phyloP scores from a whole-genome alignment of 2,113 vertebrate species.

The Toxotes chatareus region DNA sequence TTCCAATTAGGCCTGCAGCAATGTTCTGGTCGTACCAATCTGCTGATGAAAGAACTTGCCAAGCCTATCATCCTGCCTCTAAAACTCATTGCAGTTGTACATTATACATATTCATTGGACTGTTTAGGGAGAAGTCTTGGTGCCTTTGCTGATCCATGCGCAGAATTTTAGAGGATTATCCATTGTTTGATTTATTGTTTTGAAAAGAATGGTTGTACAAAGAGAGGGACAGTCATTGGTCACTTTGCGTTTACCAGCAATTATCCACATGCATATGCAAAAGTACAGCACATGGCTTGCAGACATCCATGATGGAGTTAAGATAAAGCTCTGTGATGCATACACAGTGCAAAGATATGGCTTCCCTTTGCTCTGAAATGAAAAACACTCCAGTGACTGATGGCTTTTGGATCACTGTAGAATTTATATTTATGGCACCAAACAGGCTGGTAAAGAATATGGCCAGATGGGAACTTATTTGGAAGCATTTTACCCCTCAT shows the following conservation, averaged over 20 bases:
- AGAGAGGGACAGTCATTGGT: neutral
- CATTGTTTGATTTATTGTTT: neutral
- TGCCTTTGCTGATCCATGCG: constrained; percentile 12
- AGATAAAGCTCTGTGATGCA: constrained; percentile 24
- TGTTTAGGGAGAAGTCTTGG: constrained; percentile 24
- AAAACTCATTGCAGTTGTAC: constrained; percentile 32
- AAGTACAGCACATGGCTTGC: neutral
- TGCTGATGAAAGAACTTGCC: constrained; percentile 75
- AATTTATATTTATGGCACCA: constrained; percentile 39
- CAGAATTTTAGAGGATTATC: neutral
- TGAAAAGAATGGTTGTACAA: neutral
- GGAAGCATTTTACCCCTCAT: constrained; percentile 66
- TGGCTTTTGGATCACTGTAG: constrained; percentile 1
- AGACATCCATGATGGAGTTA: neutral
- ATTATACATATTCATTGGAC: constrained; percentile 57
- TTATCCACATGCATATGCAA: constrained; percentile 7
- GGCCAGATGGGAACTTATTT: constrained; percentile 50
- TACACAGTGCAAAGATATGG: neutral
- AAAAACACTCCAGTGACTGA: constrained; percentile 21
- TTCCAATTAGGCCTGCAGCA: constrained; percentile 77
- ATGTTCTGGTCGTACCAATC: constrained; percentile 57
- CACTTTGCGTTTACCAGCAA: neutral
- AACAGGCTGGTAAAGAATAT: constrained; percentile 38
- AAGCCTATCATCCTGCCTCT: constrained; percentile 44
- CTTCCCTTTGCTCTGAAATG: constrained; percentile 1